These are phyloP conservation scores for Spizella passerina DNA, from an alignment of 2,797 vertebrate species.

Conservation along the genomic window DNA sequence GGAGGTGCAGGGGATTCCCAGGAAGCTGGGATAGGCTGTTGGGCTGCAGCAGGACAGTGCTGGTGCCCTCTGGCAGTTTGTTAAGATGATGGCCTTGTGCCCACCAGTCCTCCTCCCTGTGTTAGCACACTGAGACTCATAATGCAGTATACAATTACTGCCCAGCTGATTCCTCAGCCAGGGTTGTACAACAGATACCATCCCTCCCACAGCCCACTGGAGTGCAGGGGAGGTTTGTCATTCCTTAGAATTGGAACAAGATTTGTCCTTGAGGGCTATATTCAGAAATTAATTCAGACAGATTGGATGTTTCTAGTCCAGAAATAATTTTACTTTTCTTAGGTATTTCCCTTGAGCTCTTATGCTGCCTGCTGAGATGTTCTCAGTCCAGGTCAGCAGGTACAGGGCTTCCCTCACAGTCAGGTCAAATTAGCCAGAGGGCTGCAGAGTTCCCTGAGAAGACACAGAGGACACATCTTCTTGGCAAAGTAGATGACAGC, in stretches of 20 bases:
- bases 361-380: neutral
- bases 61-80: rapidly evolving
- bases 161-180: neutral
- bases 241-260: neutral
- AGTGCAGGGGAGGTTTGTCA: neutral
- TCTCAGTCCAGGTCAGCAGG: neutral
- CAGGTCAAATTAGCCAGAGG: neutral
- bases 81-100: neutral
- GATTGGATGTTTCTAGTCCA: neutral
- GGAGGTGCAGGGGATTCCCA: rapidly evolving
- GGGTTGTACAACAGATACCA: neutral
- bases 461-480: neutral
- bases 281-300: neutral
- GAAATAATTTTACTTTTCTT: neutral
- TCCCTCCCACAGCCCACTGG: neutral
- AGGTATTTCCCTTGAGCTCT: neutral
- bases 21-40: neutral
- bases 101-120: neutral
- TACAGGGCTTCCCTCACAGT: neutral
- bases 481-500: neutral
- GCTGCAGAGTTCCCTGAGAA: neutral
- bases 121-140: neutral
- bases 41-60: neutral
- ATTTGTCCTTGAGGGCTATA: slow-evolving; percentile 3
- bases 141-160: neutral